Evolutionary conservation across 1,140 invertebrate genomes (phyloP).

Genomic region (Drosophila repletoides): DNA sequence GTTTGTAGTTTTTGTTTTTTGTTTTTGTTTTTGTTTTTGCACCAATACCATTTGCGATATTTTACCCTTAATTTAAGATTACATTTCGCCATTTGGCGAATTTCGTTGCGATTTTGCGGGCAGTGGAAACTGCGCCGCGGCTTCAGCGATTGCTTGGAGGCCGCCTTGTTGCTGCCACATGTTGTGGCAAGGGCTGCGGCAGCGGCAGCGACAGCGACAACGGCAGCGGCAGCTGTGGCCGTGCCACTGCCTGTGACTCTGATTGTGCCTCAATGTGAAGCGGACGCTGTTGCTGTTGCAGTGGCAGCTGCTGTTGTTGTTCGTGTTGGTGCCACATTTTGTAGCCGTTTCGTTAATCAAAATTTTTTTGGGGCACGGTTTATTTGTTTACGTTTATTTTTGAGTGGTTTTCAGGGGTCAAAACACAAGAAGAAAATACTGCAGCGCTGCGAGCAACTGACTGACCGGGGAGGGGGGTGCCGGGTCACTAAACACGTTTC

Average conservation of each 20-base stretch:
- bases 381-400: not conserved
- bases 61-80: conserved; percentile 82
- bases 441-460: conserved; percentile 73
- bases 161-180: conserved; percentile 41
- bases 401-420: conserved; percentile 27
- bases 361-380: not conserved
- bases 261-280: conserved; percentile 10
- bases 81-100: conserved; percentile 69
- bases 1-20: conserved; percentile 35
- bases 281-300: conserved; percentile 25
- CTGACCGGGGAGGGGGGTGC: conserved; percentile 12
- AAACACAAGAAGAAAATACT: conserved; percentile 59
- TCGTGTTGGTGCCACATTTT: conserved; percentile 51
- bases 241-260: not conserved
- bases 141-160: conserved; percentile 53
- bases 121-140: conserved; percentile 40
- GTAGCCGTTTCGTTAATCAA: conserved; percentile 18
- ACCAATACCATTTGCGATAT: conserved; percentile 82
- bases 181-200: conserved; percentile 8
- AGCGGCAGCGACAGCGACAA: conserved; percentile 2
- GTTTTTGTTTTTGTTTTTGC: conserved; percentile 57
- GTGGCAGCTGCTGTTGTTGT: no score
- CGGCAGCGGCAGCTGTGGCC: conserved; percentile 19
- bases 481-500: conserved; percentile 49
- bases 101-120: conserved; percentile 44